phyloP scores from a whole-genome alignment of 2,888 invertebrate genomes.

The Cryptosula pallasiana region DNA sequence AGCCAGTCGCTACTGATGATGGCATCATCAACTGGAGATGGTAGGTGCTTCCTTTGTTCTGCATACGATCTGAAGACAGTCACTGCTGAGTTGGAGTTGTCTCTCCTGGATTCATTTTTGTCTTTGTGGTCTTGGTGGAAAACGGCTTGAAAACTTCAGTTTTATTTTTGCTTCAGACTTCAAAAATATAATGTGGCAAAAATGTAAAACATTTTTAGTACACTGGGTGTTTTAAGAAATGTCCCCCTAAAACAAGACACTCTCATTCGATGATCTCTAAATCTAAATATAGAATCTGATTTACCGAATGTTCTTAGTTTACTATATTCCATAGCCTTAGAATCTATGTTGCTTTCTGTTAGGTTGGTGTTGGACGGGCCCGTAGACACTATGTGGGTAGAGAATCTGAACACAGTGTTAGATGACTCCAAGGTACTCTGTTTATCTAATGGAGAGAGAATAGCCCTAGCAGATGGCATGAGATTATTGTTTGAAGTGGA shows the following conservation, averaged over 20 bases:
- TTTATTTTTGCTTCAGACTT: too few species aligned
- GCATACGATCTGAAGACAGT: neutral
- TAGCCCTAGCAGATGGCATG: constrained; percentile 45
- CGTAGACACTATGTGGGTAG: constrained; percentile 53
- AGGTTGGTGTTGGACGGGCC: constrained; percentile 53
- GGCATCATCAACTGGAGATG: constrained; percentile 24
- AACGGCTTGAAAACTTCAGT: too few species aligned
- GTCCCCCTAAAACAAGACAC: too few species aligned
- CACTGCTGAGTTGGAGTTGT: too few species aligned
- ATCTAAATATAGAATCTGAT: too few species aligned
- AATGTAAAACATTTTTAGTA: too few species aligned
- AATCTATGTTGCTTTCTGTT: constrained; percentile 29
- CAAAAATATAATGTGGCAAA: too few species aligned
- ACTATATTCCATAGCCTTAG: neutral
- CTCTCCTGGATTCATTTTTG: too few species aligned
- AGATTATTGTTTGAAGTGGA: constrained; percentile 53
- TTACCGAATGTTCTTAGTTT: too few species aligned
- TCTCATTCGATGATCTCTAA: too few species aligned
- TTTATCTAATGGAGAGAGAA: constrained; percentile 51
- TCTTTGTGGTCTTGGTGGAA: too few species aligned
- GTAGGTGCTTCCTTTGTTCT: neutral
- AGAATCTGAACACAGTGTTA: constrained; percentile 52
- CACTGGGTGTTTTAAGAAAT: too few species aligned
- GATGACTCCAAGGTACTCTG: constrained; percentile 53
- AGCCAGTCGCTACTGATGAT: neutral